These are phyloP conservation scores for Pseudolycoriella hygida DNA, from an alignment of 2,888 invertebrate species.

Conservation along the genomic window DNA sequence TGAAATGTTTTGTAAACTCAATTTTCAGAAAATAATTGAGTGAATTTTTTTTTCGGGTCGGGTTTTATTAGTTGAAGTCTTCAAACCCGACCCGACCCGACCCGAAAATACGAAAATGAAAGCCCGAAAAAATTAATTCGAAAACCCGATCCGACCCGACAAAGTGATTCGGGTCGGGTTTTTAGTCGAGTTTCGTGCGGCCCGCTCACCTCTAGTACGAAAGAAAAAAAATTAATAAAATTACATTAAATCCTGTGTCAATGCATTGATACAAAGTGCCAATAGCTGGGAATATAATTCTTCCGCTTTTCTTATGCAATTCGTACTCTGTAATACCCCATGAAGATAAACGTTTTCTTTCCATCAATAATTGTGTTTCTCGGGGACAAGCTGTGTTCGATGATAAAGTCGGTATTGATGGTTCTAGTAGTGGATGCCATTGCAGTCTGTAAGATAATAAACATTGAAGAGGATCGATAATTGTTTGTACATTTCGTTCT, in stretches of 20 bases:
- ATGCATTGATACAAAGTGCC: slow-evolving; percentile 75
- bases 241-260: slow-evolving; percentile 52
- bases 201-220: too few relatives aligned
- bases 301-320: slow-evolving; percentile 60
- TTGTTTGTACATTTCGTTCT: not conserved
- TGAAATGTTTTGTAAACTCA: too few relatives aligned
- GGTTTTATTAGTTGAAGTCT: too few relatives aligned
- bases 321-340: slow-evolving; percentile 93
- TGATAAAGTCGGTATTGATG: slow-evolving; percentile 49
- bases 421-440: slow-evolving; percentile 71
- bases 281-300: slow-evolving; percentile 80
- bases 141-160: too few relatives aligned
- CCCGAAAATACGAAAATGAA: too few relatives aligned
- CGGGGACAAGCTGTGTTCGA: slow-evolving; percentile 47
- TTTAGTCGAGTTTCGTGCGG: too few relatives aligned
- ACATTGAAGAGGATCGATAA: too few relatives aligned
- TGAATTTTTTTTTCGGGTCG: too few relatives aligned
- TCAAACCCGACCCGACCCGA: too few relatives aligned
- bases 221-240: too few relatives aligned
- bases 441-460: slow-evolving; percentile 38
- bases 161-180: not conserved
- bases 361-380: slow-evolving; percentile 82
- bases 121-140: slow-evolving; percentile 16
- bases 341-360: slow-evolving; percentile 76
- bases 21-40: too few relatives aligned